These are phyloP conservation scores for Nipponia nippon DNA, from an alignment of 2,113 vertebrate species.

Conservation along the genomic window DNA sequence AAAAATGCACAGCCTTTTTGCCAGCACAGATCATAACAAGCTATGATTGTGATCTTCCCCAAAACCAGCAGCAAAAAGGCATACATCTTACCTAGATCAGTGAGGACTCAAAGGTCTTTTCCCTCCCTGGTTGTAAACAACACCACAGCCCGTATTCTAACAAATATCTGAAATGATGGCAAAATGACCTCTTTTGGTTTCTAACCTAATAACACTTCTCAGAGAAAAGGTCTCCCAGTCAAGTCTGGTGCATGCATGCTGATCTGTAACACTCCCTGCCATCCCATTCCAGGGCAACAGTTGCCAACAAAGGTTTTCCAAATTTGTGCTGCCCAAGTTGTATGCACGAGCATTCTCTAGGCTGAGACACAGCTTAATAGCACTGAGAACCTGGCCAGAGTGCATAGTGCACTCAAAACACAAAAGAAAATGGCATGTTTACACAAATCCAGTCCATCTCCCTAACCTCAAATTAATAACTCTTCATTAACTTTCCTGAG, in stretches of 20 bases:
- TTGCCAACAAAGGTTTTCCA: neutral
- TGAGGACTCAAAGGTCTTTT: neutral
- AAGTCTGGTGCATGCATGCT: neutral
- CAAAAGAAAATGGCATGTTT: neutral
- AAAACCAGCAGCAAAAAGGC: neutral
- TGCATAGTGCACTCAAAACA: neutral
- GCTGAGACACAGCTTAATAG: neutral
- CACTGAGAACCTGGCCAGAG: neutral
- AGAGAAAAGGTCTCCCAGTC: neutral
- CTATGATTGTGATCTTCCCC: neutral
- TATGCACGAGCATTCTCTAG: neutral
- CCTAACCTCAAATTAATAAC: neutral
- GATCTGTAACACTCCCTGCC: neutral
- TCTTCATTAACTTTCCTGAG: neutral
- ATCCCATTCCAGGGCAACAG: neutral
- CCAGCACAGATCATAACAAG: neutral
- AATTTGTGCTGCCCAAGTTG: neutral
- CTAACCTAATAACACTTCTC: neutral
- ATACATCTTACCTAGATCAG: neutral
- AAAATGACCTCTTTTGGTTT: neutral
- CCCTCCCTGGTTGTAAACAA: neutral
- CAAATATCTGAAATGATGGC: neutral
- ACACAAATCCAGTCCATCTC: neutral
- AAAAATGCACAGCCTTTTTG: neutral
- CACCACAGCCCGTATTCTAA: neutral